phyloP scores from a whole-genome alignment of 2,797 vertebrate genomes.

The Masticophis lateralis region DNA sequence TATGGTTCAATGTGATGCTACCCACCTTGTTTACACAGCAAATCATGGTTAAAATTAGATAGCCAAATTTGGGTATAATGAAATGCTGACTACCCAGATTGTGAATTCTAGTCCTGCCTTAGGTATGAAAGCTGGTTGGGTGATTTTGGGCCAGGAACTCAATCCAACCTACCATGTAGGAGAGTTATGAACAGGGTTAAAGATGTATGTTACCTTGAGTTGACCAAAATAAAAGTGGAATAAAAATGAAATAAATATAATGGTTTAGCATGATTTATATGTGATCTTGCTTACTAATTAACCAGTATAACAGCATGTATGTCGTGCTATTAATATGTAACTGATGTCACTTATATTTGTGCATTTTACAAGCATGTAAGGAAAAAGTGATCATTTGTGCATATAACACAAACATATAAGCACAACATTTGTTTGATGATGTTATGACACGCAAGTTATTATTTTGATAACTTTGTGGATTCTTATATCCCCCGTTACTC shows the following conservation, averaged over 20 bases:
- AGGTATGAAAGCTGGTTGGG: neutral
- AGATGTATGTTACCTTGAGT: neutral
- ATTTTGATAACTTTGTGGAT: neutral
- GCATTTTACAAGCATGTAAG: neutral
- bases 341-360: neutral
- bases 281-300: neutral
- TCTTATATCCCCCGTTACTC: conserved; percentile 17
- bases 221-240: neutral
- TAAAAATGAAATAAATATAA: neutral
- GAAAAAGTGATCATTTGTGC: neutral
- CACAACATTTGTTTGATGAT: neutral
- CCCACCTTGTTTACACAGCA: neutral
- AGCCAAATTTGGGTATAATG: neutral
- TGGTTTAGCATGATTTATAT: neutral
- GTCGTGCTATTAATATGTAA: neutral
- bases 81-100: neutral
- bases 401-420: neutral
- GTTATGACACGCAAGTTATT: neutral
- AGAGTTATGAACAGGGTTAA: neutral
- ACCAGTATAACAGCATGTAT: neutral
- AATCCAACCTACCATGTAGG: neutral
- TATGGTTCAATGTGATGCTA: neutral
- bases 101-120: neutral
- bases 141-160: neutral
- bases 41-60: neutral